Evolutionary conservation across 2,888 invertebrate genomes (phyloP).

Genomic region (Smittia sp.): DNA sequence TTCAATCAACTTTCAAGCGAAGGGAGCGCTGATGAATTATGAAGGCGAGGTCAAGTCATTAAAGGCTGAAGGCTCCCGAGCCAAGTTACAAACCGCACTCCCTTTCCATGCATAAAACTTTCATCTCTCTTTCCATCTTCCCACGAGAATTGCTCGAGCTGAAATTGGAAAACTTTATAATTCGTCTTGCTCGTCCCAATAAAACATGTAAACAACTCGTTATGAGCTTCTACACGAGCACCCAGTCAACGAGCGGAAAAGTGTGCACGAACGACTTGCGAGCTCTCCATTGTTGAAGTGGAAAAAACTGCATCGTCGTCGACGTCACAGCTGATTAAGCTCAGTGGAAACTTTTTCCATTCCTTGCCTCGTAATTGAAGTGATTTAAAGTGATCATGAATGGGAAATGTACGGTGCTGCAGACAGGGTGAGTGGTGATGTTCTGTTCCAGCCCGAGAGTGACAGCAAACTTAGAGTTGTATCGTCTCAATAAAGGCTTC

Average conservation of each 20-base stretch:
- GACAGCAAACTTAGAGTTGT: no score
- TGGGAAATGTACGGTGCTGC: no score
- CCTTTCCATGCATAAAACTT: no score
- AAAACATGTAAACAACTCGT: slow-evolving; percentile 6
- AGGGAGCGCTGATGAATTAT: background rate
- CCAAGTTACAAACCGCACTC: no score
- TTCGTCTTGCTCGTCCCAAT: slow-evolving; percentile 3
- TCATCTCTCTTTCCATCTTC: background rate
- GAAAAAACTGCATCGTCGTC: background rate
- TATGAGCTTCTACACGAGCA: background rate
- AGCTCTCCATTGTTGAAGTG: background rate
- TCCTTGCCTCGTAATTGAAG: background rate
- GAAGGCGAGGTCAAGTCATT: no score
- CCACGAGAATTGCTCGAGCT: background rate
- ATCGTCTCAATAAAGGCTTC: no score
- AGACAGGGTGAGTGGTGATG: no score
- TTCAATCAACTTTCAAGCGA: background rate
- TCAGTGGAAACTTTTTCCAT: no score
- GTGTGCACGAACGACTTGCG: background rate
- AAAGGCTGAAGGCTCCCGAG: no score
- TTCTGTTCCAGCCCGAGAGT: no score
- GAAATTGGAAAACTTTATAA: slow-evolving; percentile 1
- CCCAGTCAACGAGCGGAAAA: background rate
- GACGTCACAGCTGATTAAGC: no score
- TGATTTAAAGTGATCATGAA: background rate